Conservation (phyloP, 2,888 invertebrate genomes). For the Onchidella celtica region DNA sequence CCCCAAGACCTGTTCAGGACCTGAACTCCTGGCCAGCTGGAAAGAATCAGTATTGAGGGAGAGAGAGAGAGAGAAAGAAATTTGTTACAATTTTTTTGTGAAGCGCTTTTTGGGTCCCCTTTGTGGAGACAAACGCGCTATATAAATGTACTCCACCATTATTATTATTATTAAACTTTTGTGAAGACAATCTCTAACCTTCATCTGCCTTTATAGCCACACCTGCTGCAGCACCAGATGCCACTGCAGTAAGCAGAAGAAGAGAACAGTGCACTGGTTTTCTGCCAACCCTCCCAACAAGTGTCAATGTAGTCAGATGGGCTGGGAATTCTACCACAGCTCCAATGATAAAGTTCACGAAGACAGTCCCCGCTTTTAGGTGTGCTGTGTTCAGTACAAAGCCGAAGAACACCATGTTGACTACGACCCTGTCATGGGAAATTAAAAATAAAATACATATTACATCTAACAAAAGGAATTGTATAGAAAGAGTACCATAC, state of each 20-base stretch:
- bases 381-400: conserved; percentile 62
- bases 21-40: no score
- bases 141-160: no score
- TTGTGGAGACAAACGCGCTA: no score
- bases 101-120: no score
- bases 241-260: not conserved
- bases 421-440: conserved; percentile 56
- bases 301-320: conserved; percentile 37
- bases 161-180: no score
- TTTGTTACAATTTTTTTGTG: no score
- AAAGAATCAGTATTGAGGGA: no score
- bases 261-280: conserved; percentile 12
- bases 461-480: no score
- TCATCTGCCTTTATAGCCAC: not conserved
- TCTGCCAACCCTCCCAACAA: conserved; percentile 13
- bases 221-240: not conserved
- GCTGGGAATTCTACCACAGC: conserved; percentile 63
- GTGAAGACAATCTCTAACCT: no score
- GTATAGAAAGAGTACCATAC: no score
- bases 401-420: conserved; percentile 65
- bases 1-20: no score
- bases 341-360: conserved; percentile 63
- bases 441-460: not conserved
- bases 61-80: no score
- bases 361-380: conserved; percentile 58